Conservation (phyloP, 35 echinoderm and acorn worm species). For the Lytechinus pictus region DNA sequence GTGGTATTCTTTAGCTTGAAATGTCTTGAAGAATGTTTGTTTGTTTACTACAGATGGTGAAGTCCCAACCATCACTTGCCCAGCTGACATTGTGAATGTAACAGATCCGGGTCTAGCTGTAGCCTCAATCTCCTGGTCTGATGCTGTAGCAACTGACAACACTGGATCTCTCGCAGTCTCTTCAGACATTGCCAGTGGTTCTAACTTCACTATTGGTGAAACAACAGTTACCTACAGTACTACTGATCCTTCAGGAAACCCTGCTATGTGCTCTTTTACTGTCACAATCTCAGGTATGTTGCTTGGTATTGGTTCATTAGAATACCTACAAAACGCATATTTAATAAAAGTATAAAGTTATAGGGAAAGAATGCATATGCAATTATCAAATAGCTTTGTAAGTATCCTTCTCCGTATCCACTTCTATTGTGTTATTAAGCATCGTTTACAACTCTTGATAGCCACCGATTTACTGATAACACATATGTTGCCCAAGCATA, state of each 20-base stretch:
- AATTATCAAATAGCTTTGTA: not conserved
- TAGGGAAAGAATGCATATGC: not conserved
- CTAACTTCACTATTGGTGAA: conserved; percentile 46
- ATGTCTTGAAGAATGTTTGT: not conserved
- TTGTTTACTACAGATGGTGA: conserved; percentile 38
- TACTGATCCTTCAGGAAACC: conserved; percentile 60
- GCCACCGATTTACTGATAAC: not conserved
- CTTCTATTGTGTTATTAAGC: not conserved
- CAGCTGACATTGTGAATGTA: conserved; percentile 34
- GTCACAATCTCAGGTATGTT: conserved; percentile 59
- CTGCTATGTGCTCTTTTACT: conserved; percentile 20
- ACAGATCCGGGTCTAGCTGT: conserved; percentile 36
- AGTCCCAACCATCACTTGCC: conserved; percentile 51
- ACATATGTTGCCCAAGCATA: not conserved
- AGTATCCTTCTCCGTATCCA: not conserved
- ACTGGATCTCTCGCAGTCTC: conserved; percentile 20
- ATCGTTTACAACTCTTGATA: not conserved
- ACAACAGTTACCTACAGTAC: conserved; percentile 67
- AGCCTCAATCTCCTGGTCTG: conserved; percentile 26
- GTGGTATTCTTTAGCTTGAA: too few species aligned
- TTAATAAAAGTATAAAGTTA: not conserved
- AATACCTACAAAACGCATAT: too few species aligned
- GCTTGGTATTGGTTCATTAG: not conserved
- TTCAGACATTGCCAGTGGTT: conserved; percentile 52
- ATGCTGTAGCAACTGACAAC: conserved; percentile 60